These are phyloP conservation scores for Cremastinae sp. DNA, from an alignment of 2,888 invertebrate genomes.

Conservation along the genomic window DNA sequence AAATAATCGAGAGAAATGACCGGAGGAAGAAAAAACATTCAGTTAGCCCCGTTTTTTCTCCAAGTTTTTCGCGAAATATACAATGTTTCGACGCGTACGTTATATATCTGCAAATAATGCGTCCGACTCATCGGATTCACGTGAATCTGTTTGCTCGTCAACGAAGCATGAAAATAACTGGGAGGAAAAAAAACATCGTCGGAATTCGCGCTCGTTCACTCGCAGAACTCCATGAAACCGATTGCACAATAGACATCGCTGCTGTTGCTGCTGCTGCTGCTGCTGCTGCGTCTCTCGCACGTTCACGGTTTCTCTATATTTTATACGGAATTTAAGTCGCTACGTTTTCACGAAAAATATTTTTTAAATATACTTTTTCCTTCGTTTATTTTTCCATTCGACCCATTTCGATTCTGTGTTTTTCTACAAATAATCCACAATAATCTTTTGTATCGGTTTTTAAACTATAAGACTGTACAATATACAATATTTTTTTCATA, in stretches of 20 bases:
- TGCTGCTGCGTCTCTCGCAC: too few relatives aligned
- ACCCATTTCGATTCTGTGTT: too few relatives aligned
- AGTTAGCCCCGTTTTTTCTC: conserved; percentile 3
- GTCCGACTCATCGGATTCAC: conserved; percentile 46
- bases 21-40: conserved; percentile 27
- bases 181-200: conserved; percentile 7
- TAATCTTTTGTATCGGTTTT: too few relatives aligned
- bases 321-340: too few relatives aligned
- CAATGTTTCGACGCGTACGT: not conserved
- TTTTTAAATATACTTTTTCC: too few relatives aligned
- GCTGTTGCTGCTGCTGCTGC: conserved; percentile 1
- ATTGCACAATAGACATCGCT: conserved; percentile 45
- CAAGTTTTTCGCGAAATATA: conserved; percentile 7
- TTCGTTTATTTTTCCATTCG: too few relatives aligned
- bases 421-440: too few relatives aligned
- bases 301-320: too few relatives aligned
- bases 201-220: conserved; percentile 45
- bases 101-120: conserved; percentile 18
- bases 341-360: too few relatives aligned
- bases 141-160: conserved; percentile 41
- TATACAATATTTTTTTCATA: too few relatives aligned
- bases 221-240: conserved; percentile 46
- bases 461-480: too few relatives aligned
- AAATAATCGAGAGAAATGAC: conserved; percentile 17
- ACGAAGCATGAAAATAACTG: conserved; percentile 50